phyloP scores from a whole-genome alignment of 2,797 vertebrate species.

The Balearica regulorum region DNA sequence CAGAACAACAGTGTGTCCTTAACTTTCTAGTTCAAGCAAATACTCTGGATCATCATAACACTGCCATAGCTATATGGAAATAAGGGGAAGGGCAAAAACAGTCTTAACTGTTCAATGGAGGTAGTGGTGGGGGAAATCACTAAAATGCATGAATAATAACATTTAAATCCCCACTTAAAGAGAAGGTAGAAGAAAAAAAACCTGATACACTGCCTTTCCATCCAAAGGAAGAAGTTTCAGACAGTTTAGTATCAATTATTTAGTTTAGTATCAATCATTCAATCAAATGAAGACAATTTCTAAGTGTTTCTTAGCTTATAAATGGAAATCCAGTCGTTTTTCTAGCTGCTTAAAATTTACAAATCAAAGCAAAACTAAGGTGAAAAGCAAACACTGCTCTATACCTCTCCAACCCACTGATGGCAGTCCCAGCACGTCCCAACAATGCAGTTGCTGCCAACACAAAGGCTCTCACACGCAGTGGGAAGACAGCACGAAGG shows the following conservation, averaged over 20 bases:
- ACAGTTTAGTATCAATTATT: background rate
- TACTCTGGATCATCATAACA: background rate
- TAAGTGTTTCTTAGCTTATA: background rate
- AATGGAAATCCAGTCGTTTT: background rate
- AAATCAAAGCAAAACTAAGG: background rate
- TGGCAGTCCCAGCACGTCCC: background rate
- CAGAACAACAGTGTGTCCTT: background rate
- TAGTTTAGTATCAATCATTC: background rate
- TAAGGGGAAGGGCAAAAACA: background rate
- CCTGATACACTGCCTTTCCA: background rate
- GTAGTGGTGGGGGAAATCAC: background rate
- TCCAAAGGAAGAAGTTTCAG: background rate
- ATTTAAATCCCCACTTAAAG: background rate
- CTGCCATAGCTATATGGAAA: background rate
- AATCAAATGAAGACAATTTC: background rate
- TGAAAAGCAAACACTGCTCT: background rate
- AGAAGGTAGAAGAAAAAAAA: background rate
- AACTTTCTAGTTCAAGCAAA: background rate
- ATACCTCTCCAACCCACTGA: background rate
- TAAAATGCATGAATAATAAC: background rate
- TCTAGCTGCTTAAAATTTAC: background rate
- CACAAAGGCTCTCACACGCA: rapidly evolving
- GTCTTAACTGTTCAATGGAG: background rate
- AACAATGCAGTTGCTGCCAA: rapidly evolving
- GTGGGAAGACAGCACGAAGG: background rate